Percentiles rank a stretch among this genome's conserved stretches.
Evolutionary conservation across 2,888 invertebrate species (phyloP).

Genomic region (Aethes cnicana): DNA sequence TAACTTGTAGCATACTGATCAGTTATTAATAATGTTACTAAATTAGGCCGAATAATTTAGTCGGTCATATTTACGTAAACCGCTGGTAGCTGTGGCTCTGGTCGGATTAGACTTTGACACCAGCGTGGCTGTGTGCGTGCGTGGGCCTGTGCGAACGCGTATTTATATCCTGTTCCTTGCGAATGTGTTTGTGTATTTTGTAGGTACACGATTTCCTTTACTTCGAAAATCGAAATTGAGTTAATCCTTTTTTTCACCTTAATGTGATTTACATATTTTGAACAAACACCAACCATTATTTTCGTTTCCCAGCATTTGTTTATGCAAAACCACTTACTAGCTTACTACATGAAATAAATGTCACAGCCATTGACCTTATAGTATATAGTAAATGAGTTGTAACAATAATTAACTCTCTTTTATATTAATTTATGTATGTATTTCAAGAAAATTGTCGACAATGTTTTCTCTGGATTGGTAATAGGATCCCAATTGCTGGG

Average conservation of each 20-base stretch:
- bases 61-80: conserved; percentile 43
- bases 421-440: too few species aligned
- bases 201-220: conserved; percentile 47
- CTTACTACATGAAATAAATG: too few species aligned
- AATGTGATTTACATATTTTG: neutral
- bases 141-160: conserved; percentile 49
- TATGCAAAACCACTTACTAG: too few species aligned
- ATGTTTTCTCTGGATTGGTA: too few species aligned
- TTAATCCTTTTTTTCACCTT: neutral
- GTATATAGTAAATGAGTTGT: too few species aligned
- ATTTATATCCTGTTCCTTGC: conserved; percentile 50
- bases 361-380: too few species aligned
- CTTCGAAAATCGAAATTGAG: conserved; percentile 2
- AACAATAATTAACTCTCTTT: too few species aligned
- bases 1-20: neutral
- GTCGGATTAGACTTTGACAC: conserved; percentile 76
- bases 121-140: conserved; percentile 57
- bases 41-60: conserved; percentile 14
- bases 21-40: conserved; percentile 6
- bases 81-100: conserved; percentile 40
- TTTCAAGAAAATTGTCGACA: too few species aligned
- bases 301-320: too few species aligned
- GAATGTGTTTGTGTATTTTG: conserved; percentile 45
- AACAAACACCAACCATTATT: too few species aligned
- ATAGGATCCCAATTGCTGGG: too few species aligned